Evolutionary conservation across 2,113 vertebrate genomes (phyloP), one percentile per base, ranked within the genome.

Genomic region (Brienomyrus brachyistius): DNA sequence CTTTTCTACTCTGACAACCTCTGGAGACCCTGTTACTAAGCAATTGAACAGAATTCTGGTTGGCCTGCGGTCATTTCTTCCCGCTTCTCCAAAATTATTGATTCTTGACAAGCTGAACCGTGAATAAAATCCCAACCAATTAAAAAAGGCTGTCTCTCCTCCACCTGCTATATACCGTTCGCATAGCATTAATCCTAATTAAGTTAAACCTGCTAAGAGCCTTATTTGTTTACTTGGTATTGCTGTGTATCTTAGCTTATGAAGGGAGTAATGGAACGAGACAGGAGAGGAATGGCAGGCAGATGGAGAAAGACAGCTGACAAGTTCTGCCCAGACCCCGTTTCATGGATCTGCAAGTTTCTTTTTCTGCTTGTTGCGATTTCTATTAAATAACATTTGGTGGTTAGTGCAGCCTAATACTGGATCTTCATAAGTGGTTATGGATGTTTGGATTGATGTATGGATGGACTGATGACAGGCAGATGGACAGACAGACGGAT

Each of bases 1-100:
- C 48, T 50, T 52, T 86, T 35, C 84, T 86, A 31, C 48, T 51
- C 19, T 50, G 43, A 50, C 50, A 86, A 51, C n/a, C 84, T 50
- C 84, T 47, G 50, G 84, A 47, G 50, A 54, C 84, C 84, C 84
- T 86, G 84, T 52, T 86, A 86, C 47, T 35, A 86, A 86, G 47
- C 84, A 52, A 27, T 48, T 45, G 40, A 84, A 48, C 82, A 84
- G 82, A 48, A 48, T 48, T 48, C 82, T 84, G 82, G 45, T 48
- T 23, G 19, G 40, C 43, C 19, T 84, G 82, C 80, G 47, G 80
- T 48, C 43, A 83, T 47, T 83, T 83, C 7, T 83, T 83, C 40
- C 80, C 40, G 43, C 45, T 83, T 83, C 19, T 23, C 19, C 80
- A 77, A 15, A 23, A 77, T 83, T 83, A 47, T 83, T 48, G 40